These are phyloP conservation scores for Choristoneura fumiferana DNA, from an alignment of 1,140 invertebrate species.

Conservation along the genomic window DNA sequence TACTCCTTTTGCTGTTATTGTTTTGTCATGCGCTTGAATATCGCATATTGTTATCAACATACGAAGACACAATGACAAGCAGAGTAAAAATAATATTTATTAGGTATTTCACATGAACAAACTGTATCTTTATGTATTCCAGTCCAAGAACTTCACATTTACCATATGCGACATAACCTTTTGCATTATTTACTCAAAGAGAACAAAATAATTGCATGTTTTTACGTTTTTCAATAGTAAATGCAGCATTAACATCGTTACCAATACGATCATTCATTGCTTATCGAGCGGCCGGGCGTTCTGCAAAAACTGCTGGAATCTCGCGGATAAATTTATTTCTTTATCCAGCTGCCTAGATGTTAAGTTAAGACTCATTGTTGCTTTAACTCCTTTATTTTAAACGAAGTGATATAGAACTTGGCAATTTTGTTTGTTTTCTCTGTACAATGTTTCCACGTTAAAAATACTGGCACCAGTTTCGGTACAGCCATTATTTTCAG, in stretches of 20 bases:
- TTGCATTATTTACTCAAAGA: slow-evolving; percentile 5
- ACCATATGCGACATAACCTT: neutral
- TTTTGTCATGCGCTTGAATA: slow-evolving; percentile 12
- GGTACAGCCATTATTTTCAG: too few species aligned
- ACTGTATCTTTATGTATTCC: too few species aligned
- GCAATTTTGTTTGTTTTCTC: neutral
- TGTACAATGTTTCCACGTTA: neutral
- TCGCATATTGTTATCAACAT: slow-evolving; percentile 1
- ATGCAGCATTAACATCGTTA: slow-evolving; percentile 17
- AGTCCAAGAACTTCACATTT: too few species aligned
- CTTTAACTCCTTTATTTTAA: slow-evolving; percentile 7
- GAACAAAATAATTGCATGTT: slow-evolving; percentile 6
- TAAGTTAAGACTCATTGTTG: slow-evolving; percentile 19
- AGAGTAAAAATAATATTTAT: too few species aligned
- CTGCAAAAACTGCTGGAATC: slow-evolving; percentile 18
- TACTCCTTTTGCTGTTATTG: slow-evolving; percentile 10
- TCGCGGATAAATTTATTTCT: slow-evolving; percentile 21
- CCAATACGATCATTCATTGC: slow-evolving; percentile 17
- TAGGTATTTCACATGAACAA: too few species aligned
- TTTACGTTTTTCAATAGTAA: slow-evolving; percentile 15
- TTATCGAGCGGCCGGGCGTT: slow-evolving; percentile 6
- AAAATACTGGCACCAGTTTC: slow-evolving; percentile 1
- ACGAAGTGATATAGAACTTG: slow-evolving; percentile 8
- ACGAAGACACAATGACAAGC: neutral
- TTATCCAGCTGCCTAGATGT: slow-evolving; percentile 19